These are phyloP conservation scores for Laupala kohalensis DNA, from an alignment of 1,140 invertebrate genomes.

Conservation along the genomic window DNA sequence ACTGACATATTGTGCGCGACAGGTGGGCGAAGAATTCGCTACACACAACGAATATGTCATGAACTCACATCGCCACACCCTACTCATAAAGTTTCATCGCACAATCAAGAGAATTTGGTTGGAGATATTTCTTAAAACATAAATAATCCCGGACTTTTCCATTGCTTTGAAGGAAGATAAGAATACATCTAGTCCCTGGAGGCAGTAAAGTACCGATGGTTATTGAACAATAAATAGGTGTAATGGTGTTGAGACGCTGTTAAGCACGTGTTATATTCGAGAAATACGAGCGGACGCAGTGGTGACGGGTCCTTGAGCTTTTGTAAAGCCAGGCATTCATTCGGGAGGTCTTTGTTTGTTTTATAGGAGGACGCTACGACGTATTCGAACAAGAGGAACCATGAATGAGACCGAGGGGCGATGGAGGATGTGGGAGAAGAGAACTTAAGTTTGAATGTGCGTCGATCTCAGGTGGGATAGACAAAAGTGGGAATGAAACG, in stretches of 20 bases:
- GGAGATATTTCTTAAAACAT: neutral
- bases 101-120: neutral
- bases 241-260: neutral
- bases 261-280: neutral
- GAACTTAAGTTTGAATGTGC: too few species aligned
- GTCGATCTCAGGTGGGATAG: too few species aligned
- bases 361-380: neutral
- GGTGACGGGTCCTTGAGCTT: neutral
- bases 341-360: neutral
- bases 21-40: neutral
- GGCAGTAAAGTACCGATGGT: neutral
- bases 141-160: neutral
- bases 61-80: neutral
- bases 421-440: too few species aligned
- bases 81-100: neutral
- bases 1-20: neutral
- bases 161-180: neutral
- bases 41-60: neutral
- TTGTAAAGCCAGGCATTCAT: neutral
- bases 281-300: neutral
- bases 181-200: neutral
- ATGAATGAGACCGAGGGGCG: too few species aligned
- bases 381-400: too few species aligned
- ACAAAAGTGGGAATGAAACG: too few species aligned
- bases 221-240: neutral